phyloP scores from a whole-genome alignment of 2,797 vertebrate genomes.

The Rhabdomys pumilio region DNA sequence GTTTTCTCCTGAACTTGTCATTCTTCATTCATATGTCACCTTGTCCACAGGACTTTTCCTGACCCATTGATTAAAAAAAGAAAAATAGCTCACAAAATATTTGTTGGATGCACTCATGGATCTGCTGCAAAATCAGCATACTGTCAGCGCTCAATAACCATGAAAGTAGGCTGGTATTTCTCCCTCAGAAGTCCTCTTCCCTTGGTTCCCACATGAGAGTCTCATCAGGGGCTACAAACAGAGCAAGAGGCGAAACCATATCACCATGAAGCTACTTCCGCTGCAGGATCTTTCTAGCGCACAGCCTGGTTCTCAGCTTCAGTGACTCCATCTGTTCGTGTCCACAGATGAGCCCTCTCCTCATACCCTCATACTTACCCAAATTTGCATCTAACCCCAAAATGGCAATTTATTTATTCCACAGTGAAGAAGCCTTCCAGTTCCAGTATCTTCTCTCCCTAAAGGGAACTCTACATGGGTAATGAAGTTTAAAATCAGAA shows the following conservation, averaged over 20 bases:
- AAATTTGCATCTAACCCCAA: background rate
- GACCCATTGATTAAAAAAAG: background rate
- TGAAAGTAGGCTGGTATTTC: background rate
- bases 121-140: background rate
- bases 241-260: background rate
- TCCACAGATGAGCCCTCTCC: background rate
- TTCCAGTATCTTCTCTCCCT: background rate
- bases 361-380: background rate
- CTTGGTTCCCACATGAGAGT: background rate
- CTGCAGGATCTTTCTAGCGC: background rate
- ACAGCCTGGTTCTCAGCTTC: background rate
- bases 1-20: background rate
- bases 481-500: slow-evolving; percentile 8
- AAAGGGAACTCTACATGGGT: background rate
- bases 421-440: background rate
- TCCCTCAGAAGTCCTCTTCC: background rate
- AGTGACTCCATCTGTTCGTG: background rate
- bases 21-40: background rate
- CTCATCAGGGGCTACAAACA: background rate
- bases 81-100: background rate
- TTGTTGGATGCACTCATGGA: background rate
- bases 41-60: background rate
- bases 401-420: background rate
- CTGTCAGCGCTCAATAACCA: background rate
- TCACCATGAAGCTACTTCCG: background rate